These are phyloP conservation scores for Andrena flavipes DNA, from an alignment of 2,888 invertebrate species.

Conservation along the genomic window DNA sequence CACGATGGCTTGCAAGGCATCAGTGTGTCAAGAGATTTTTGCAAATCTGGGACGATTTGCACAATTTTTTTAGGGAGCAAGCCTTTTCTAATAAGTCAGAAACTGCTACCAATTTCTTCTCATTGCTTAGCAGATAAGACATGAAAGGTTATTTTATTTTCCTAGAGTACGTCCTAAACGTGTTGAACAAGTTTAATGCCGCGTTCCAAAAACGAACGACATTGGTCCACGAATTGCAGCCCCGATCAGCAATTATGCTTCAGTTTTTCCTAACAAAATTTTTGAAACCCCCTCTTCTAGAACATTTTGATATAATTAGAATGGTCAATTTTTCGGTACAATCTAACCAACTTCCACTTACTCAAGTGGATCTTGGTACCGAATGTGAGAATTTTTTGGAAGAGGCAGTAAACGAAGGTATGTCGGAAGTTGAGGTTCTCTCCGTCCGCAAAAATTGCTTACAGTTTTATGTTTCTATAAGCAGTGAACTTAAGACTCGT, in stretches of 20 bases:
- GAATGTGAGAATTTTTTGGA: not conserved
- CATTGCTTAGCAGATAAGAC: not conserved
- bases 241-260: not conserved
- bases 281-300: too few species aligned
- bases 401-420: not conserved
- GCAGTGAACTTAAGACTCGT: too few species aligned
- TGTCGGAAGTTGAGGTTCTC: slow-evolving; percentile 13
- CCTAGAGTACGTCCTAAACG: not conserved
- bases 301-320: not conserved
- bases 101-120: too few species aligned
- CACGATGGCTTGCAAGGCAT: slow-evolving; percentile 10
- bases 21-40: too few species aligned
- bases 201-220: not conserved
- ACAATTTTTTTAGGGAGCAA: too few species aligned
- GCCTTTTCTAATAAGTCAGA: too few species aligned
- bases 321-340: not conserved
- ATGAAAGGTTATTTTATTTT: not conserved
- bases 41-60: too few species aligned
- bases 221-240: not conserved
- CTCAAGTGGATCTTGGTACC: slow-evolving; percentile 6
- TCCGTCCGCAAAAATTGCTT: slow-evolving; percentile 21
- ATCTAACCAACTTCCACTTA: not conserved
- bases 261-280: not conserved
- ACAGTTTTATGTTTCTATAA: not conserved
- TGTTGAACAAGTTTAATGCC: not conserved